phyloP scores from a whole-genome alignment of 2,113 vertebrate genomes.

The Notechis scutatus region DNA sequence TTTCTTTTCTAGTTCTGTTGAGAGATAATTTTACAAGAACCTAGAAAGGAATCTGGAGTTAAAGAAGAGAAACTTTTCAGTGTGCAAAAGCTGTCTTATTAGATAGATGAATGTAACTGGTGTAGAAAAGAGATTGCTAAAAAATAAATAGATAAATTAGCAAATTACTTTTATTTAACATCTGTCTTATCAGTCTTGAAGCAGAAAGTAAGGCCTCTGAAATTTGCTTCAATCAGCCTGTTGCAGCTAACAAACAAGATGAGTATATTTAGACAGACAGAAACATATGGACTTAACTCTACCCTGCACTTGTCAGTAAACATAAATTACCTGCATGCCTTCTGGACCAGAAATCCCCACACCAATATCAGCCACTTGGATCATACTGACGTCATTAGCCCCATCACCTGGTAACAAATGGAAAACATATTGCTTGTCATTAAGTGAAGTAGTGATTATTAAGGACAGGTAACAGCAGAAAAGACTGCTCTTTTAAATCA shows the following conservation, averaged over 20 bases:
- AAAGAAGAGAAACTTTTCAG: background rate
- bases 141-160: background rate
- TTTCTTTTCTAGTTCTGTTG: background rate
- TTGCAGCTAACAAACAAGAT: background rate
- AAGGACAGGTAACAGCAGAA: conserved; percentile 27
- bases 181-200: background rate
- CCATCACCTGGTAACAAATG: conserved; percentile 83
- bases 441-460: conserved; percentile 13
- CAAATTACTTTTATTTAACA: background rate
- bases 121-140: background rate
- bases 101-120: background rate
- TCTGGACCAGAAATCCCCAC: conserved; percentile 98
- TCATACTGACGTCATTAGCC: conserved; percentile 99
- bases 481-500: background rate
- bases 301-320: conserved; percentile 3
- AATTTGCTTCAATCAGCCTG: background rate
- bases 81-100: background rate
- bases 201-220: conserved; percentile 6
- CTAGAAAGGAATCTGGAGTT: background rate
- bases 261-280: background rate
- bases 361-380: conserved; percentile 95
- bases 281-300: background rate
- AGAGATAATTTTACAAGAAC: background rate
- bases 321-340: conserved; percentile 89
- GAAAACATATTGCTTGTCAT: conserved; percentile 21